Evolutionary conservation across 1,140 invertebrate species (phyloP).

Genomic region (Cataglyphis hispanica): DNA sequence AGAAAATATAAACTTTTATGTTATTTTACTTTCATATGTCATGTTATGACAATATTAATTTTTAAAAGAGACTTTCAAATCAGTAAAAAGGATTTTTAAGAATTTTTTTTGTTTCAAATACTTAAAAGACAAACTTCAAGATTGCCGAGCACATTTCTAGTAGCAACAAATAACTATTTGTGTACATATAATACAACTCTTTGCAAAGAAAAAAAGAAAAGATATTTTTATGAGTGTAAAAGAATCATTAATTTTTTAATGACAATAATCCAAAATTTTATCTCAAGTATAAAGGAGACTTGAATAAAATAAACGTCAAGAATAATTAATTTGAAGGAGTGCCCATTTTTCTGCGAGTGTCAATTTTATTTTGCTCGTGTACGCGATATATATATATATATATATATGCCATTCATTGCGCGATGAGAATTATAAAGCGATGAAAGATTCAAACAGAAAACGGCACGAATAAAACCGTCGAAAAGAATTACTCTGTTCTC

Average conservation of each 20-base stretch:
- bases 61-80: too few relatives aligned
- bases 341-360: not conserved
- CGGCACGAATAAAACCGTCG: constrained; percentile 48
- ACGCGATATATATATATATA: not conserved
- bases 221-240: not conserved
- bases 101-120: too few relatives aligned
- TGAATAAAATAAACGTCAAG: not conserved
- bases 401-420: not conserved
- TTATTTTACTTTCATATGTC: too few relatives aligned
- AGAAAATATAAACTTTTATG: too few relatives aligned
- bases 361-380: not conserved
- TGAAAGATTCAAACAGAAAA: constrained; percentile 18
- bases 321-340: constrained; percentile 12
- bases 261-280: not conserved
- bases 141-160: too few relatives aligned
- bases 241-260: constrained; percentile 2
- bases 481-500: constrained; percentile 65
- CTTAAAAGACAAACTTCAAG: too few relatives aligned
- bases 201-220: not conserved
- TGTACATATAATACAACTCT: too few relatives aligned
- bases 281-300: not conserved
- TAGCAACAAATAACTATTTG: not conserved
- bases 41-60: too few relatives aligned
- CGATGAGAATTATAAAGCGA: constrained; percentile 26
- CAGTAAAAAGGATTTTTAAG: too few relatives aligned